Percentiles rank a stretch among this genome's conserved stretches.
These are phyloP conservation scores for Cariama cristata DNA, from an alignment of 2,113 vertebrate species.

Conservation along the genomic window DNA sequence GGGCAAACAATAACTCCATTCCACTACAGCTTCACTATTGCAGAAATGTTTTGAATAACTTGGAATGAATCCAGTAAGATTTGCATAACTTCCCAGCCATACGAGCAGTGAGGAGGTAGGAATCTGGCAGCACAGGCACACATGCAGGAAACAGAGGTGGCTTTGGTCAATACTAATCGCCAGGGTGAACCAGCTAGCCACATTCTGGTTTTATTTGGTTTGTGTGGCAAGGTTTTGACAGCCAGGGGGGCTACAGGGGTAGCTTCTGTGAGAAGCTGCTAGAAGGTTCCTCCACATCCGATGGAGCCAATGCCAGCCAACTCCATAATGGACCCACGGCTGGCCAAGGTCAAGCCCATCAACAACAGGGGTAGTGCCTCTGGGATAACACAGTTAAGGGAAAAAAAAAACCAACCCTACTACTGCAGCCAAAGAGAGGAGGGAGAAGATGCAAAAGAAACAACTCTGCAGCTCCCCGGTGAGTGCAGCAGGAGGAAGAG, in stretches of 20 bases:
- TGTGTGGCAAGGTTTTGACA: no score
- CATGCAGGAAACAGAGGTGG: neutral
- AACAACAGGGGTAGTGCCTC: no score
- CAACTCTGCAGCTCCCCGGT: no score
- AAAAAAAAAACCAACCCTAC: no score
- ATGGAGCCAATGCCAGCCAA: neutral
- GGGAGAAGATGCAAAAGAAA: no score
- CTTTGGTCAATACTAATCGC: neutral
- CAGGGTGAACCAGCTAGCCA: neutral
- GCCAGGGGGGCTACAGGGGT: no score
- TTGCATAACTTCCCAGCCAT: neutral
- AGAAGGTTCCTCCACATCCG: neutral
- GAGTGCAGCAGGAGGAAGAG: no score
- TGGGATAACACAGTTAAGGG: no score
- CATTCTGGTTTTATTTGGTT: neutral
- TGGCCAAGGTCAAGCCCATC: no score
- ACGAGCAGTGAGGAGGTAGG: no score
- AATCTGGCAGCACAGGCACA: neutral
- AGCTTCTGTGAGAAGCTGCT: no score
- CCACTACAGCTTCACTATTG: neutral
- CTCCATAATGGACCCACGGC: neutral
- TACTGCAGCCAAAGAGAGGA: no score
- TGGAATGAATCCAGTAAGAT: neutral
- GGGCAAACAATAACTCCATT: neutral
- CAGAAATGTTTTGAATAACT: neutral